These are phyloP conservation scores for Sycophila sp. DNA, from an alignment of 1,140 invertebrate genomes.

Conservation along the genomic window DNA sequence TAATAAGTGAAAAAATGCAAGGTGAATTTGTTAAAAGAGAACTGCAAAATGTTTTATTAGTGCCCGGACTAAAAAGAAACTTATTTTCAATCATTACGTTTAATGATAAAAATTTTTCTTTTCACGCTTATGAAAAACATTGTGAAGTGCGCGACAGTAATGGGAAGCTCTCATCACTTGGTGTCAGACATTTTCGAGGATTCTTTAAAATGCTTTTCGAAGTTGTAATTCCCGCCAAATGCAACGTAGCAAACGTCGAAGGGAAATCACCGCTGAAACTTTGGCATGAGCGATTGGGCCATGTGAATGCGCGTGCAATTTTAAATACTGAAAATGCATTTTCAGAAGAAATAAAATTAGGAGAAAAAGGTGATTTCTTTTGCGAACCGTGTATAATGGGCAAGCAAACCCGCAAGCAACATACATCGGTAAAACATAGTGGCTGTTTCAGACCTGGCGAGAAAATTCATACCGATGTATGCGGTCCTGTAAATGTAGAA, in stretches of 20 bases:
- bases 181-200: conserved; percentile 3
- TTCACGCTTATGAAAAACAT: too few species aligned
- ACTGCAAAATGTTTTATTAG: conserved; percentile 18
- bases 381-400: not conserved
- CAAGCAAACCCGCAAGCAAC: not conserved
- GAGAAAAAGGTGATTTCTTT: not conserved
- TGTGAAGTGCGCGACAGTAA: conserved; percentile 10
- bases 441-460: not conserved
- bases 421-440: not conserved
- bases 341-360: not conserved
- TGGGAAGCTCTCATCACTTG: not conserved
- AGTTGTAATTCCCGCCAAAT: not conserved
- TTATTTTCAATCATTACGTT: conserved; percentile 26
- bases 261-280: conserved; percentile 32
- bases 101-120: not conserved
- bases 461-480: conserved; percentile 14
- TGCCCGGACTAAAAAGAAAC: too few species aligned
- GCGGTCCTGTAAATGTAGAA: not conserved
- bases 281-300: conserved; percentile 17
- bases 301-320: not conserved
- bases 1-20: conserved; percentile 6
- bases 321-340: not conserved
- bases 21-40: conserved; percentile 12
- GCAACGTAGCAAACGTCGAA: conserved; percentile 1
- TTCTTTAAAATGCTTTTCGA: conserved; percentile 21